Conservation (phyloP, 2,888 invertebrate species). For the Tromatobia lineatoria region DNA sequence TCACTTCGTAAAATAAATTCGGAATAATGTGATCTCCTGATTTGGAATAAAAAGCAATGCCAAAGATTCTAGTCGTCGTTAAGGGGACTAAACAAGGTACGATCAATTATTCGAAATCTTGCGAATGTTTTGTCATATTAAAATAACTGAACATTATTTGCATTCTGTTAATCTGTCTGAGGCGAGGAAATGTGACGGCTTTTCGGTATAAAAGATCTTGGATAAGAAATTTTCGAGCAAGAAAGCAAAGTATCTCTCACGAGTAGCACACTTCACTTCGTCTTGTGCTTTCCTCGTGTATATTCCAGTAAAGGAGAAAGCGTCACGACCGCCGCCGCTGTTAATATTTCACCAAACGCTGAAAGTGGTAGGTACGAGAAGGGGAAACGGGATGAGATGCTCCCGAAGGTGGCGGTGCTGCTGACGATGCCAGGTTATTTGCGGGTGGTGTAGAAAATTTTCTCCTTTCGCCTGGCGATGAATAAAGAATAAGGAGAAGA, state of each 20-base stretch:
- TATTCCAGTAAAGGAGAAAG: conserved; percentile 14
- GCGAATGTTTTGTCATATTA: not conserved
- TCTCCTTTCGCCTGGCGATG: conserved; percentile 47
- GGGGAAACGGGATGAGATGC: conserved; percentile 2
- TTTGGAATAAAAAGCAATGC: too few species aligned
- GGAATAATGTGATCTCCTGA: not conserved
- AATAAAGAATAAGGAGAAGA: conserved; percentile 44
- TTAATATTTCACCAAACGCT: conserved; percentile 43
- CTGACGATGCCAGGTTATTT: conserved; percentile 38
- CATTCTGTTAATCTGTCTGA: not conserved
- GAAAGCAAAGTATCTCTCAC: not conserved
- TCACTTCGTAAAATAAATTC: too few species aligned
- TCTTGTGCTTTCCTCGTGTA: not conserved
- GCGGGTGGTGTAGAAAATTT: conserved; percentile 36
- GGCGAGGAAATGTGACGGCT: not conserved
- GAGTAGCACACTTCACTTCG: not conserved
- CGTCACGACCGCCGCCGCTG: conserved; percentile 6
- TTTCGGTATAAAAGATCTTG: not conserved
- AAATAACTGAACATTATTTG: not conserved
- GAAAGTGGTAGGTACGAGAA: conserved; percentile 21
- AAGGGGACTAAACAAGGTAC: too few species aligned
- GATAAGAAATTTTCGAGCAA: not conserved
- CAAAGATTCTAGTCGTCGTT: too few species aligned
- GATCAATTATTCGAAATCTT: not conserved
- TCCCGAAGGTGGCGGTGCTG: conserved; percentile 11